Conservation (phyloP, 2,888 invertebrate species). For the Drosophila birchii region DNA sequence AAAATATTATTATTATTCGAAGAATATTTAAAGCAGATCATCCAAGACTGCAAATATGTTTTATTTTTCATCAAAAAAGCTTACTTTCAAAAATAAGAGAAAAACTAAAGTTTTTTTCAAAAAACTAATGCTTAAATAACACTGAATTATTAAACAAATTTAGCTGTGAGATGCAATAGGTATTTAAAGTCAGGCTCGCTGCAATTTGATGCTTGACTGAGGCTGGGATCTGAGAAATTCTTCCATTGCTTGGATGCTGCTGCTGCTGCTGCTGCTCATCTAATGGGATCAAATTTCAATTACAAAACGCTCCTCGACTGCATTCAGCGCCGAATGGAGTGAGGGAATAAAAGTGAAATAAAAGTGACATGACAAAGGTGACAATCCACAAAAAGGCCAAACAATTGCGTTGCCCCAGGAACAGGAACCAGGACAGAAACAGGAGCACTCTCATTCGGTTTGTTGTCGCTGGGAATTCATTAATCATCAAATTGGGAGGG, state of each 20-base stretch:
- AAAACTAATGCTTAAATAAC: not conserved
- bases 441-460: constrained; percentile 49
- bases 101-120: not conserved
- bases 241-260: constrained; percentile 32
- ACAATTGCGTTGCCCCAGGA: constrained; percentile 64
- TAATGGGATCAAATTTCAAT: constrained; percentile 83
- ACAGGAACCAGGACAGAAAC: constrained; percentile 34
- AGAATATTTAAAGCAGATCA: not conserved
- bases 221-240: constrained; percentile 30
- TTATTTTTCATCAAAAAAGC: not conserved
- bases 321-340: constrained; percentile 59
- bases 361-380: constrained; percentile 77
- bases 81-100: no score
- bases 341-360: constrained; percentile 57
- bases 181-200: constrained; percentile 40
- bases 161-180: constrained; percentile 8
- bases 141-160: not conserved
- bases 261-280: constrained; percentile 56
- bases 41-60: no score
- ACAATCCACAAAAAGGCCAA: constrained; percentile 78
- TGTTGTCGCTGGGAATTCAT: constrained; percentile 65
- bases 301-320: constrained; percentile 75
- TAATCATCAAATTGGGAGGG: constrained; percentile 77
- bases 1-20: no score
- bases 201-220: constrained; percentile 64